Evolutionary conservation across 1,140 invertebrate species (phyloP).

Genomic region (Ridgeia piscesae): DNA sequence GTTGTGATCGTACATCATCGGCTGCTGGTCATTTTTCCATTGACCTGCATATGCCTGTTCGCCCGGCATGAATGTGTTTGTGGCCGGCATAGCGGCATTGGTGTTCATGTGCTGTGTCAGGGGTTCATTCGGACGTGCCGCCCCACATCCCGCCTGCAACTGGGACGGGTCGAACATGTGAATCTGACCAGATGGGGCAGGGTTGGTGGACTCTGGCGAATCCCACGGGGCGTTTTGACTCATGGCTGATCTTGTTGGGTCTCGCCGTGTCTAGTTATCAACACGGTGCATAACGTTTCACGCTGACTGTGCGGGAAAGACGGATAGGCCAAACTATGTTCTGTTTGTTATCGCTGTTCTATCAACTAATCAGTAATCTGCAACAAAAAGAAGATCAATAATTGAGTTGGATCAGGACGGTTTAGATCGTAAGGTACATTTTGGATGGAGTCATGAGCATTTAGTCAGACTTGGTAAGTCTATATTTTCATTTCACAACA

Average conservation of each 20-base stretch:
- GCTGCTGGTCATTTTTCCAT: background rate
- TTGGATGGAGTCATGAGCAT: too few species aligned
- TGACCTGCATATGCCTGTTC: background rate
- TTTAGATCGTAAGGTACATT: too few species aligned
- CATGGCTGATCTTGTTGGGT: background rate
- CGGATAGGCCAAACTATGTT: background rate
- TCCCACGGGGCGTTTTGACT: background rate
- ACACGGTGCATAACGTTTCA: background rate
- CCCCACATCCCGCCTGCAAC: background rate
- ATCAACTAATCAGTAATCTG: background rate
- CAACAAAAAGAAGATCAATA: background rate
- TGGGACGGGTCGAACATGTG: conserved; percentile 13
- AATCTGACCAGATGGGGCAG: background rate
- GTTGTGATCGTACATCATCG: background rate
- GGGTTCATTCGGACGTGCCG: background rate
- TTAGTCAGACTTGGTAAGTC: too few species aligned
- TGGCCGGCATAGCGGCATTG: background rate
- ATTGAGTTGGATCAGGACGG: too few species aligned
- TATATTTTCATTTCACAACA: too few species aligned
- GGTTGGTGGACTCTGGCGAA: background rate
- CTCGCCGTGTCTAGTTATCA: background rate
- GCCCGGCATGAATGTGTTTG: background rate
- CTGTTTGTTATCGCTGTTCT: background rate
- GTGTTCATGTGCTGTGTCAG: background rate
- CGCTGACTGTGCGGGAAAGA: background rate